These are phyloP conservation scores for Arion vulgaris DNA, from an alignment of 1,140 invertebrate genomes.

Conservation along the genomic window DNA sequence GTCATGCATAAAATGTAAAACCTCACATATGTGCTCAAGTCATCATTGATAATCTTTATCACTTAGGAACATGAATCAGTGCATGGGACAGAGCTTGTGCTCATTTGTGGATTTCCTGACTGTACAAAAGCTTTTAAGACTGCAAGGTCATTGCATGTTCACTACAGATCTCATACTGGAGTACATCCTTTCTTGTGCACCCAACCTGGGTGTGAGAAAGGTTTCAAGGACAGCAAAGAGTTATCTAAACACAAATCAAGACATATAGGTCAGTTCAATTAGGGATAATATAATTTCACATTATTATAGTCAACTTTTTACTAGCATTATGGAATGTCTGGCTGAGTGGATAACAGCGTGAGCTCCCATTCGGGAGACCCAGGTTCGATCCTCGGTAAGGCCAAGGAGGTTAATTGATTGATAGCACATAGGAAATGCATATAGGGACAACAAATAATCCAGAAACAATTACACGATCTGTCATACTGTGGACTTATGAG, in stretches of 20 bases:
- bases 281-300: neutral
- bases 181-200: neutral
- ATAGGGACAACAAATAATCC: too few species aligned
- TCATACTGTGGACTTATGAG: too few species aligned
- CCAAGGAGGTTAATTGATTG: too few species aligned
- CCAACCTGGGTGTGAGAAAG: neutral
- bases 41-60: neutral
- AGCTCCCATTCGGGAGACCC: too few species aligned
- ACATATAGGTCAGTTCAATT: slow-evolving; percentile 1
- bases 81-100: neutral
- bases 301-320: neutral
- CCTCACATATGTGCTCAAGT: too few species aligned
- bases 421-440: too few species aligned
- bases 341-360: too few species aligned
- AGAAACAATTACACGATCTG: too few species aligned
- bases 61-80: slow-evolving; percentile 11
- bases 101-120: slow-evolving; percentile 15
- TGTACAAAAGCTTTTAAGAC: slow-evolving; percentile 21
- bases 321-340: too few species aligned
- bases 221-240: slow-evolving; percentile 8
- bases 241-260: neutral
- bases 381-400: too few species aligned
- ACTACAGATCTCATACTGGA: slow-evolving; percentile 14
- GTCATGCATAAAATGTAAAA: too few species aligned
- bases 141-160: neutral